Evolutionary conservation across 1,140 invertebrate genomes (phyloP).

Genomic region (Halictus rubicundus): DNA sequence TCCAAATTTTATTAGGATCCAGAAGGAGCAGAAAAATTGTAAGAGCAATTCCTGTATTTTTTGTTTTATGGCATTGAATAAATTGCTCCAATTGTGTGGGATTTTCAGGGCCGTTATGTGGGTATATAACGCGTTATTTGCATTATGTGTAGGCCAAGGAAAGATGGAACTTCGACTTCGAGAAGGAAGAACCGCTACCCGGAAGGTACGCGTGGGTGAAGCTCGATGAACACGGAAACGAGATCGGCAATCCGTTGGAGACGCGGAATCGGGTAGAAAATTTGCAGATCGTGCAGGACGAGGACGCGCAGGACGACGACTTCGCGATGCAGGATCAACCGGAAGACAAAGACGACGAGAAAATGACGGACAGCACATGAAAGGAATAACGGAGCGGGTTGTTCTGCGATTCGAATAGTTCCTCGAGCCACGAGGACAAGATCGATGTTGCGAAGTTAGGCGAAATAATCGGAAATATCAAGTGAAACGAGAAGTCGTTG

Average conservation of each 20-base stretch:
- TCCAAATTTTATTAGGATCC: too few relatives aligned
- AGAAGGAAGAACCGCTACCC: slow-evolving; percentile 68
- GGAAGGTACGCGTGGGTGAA: slow-evolving; percentile 72
- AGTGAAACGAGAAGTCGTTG: neutral
- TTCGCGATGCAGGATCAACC: neutral
- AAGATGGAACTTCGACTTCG: slow-evolving; percentile 77
- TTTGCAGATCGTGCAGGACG: slow-evolving; percentile 17
- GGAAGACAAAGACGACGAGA: slow-evolving; percentile 1
- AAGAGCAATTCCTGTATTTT: neutral
- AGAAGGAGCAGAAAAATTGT: too few relatives aligned
- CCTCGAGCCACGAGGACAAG: too few relatives aligned
- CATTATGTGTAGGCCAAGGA: slow-evolving; percentile 62
- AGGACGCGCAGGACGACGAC: slow-evolving; percentile 20
- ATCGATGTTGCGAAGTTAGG: neutral
- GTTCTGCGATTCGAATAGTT: neutral
- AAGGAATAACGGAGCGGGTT: neutral
- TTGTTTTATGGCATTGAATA: slow-evolving; percentile 2
- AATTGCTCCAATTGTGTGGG: too few relatives aligned
- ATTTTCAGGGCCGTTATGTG: too few relatives aligned
- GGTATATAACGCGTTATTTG: too few relatives aligned
- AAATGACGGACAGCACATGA: slow-evolving; percentile 18
- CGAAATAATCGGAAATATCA: neutral
- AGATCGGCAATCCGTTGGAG: slow-evolving; percentile 34
- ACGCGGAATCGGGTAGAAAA: slow-evolving; percentile 31
- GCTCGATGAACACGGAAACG: slow-evolving; percentile 63